phyloP scores from a whole-genome alignment of 2,113 vertebrate genomes.

The Heliornis fulica region DNA sequence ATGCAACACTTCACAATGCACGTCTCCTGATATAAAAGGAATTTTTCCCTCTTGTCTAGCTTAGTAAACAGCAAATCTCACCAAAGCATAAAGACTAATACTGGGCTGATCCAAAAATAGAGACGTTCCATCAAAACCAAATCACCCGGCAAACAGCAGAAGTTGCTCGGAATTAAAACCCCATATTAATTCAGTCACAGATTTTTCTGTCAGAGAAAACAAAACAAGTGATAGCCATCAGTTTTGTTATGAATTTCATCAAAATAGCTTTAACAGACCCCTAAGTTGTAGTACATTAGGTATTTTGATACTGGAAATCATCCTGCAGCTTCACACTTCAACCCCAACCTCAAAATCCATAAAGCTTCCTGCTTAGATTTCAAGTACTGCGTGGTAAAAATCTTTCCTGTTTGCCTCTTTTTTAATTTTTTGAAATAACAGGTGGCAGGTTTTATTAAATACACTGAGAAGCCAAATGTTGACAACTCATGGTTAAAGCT shows the following conservation, averaged over 20 bases:
- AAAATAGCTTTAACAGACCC: neutral
- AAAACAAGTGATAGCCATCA: neutral
- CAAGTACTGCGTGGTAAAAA: neutral
- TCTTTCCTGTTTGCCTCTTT: neutral
- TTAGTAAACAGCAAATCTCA: neutral
- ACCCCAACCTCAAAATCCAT: neutral
- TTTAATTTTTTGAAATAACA: neutral
- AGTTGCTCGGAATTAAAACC: neutral
- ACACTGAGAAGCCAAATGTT: neutral
- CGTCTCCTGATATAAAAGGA: neutral
- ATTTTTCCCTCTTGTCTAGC: neutral
- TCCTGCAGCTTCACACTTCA: neutral
- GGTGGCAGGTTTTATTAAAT: neutral
- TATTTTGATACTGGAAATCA: neutral
- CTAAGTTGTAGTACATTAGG: neutral
- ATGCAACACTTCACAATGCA: fast-evolving
- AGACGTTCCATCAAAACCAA: neutral
- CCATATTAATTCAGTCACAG: neutral
- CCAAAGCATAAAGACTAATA: neutral
- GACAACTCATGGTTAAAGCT: neutral
- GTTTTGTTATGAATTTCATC: neutral
- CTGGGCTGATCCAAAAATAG: neutral
- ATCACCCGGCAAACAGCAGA: neutral
- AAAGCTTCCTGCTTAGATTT: neutral
- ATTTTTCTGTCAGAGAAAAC: neutral